These are phyloP conservation scores for Lagocephalus sceleratus DNA, from an alignment of 2,797 vertebrate genomes.

Conservation along the genomic window DNA sequence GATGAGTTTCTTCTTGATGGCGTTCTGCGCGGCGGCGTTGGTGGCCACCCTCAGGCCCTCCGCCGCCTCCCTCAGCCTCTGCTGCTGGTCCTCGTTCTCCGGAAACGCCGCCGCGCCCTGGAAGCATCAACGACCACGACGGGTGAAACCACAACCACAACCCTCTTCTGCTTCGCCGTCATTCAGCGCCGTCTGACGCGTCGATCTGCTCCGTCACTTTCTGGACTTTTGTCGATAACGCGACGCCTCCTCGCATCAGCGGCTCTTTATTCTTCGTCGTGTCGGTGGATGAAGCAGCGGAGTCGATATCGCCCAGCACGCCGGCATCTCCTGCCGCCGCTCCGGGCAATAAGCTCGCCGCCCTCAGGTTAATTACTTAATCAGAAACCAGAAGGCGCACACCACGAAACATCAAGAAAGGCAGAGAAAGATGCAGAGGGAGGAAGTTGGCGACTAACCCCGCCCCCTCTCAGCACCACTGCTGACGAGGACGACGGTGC, in stretches of 20 bases:
- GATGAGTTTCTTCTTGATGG: slow-evolving; percentile 97
- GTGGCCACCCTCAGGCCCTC: slow-evolving; percentile 95
- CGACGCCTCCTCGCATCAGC: slow-evolving; percentile 12
- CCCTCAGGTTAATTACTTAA: slow-evolving; percentile 53
- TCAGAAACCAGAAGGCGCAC: no score
- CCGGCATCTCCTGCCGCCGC: slow-evolving; percentile 5
- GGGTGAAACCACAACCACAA: no score
- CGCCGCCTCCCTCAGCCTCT: slow-evolving; percentile 91
- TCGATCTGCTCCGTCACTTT: slow-evolving; percentile 3
- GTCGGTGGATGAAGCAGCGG: slow-evolving; percentile 14
- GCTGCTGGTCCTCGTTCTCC: slow-evolving; percentile 96
- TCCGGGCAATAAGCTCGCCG: slow-evolving; percentile 16
- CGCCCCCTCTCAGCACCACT: no score
- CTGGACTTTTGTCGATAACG: slow-evolving; percentile 14
- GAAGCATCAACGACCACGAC: background rate
- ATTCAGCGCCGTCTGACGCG: no score
- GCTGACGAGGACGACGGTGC: no score
- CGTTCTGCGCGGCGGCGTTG: slow-evolving; percentile 95
- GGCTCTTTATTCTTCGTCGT: slow-evolving; percentile 5
- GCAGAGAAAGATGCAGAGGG: no score
- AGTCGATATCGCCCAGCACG: slow-evolving; percentile 14
- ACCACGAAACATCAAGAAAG: no score
- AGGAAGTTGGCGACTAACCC: no score
- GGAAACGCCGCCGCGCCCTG: slow-evolving; percentile 96
- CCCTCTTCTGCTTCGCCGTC: background rate